Conservation (phyloP, 2,797 vertebrate species). For the Telmatherina bonti region DNA sequence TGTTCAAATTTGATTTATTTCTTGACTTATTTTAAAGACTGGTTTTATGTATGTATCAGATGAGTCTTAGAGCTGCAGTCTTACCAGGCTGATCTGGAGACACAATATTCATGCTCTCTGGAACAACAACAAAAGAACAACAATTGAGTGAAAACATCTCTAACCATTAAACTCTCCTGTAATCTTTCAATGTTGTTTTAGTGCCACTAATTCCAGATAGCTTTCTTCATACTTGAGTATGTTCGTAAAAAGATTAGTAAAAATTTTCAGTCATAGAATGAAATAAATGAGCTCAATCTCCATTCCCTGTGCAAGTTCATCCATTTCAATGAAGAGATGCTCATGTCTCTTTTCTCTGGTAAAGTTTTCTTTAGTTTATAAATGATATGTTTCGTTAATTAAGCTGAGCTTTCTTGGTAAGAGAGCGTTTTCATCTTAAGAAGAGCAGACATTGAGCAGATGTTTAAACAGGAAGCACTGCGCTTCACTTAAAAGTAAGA, state of each 20-base stretch:
- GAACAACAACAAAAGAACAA: constrained; percentile 43
- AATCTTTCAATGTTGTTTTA: too few relatives aligned
- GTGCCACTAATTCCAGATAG: not conserved
- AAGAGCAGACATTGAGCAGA: not conserved
- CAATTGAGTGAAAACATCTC: not conserved
- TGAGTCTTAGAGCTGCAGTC: constrained; percentile 11
- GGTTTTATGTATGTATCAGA: not conserved
- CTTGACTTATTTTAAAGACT: too few relatives aligned
- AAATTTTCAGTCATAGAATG: rapidly evolving
- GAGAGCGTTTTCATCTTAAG: not conserved
- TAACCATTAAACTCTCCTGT: not conserved
- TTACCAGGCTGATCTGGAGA: constrained; percentile 75
- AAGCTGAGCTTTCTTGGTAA: not conserved
- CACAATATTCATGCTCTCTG: constrained; percentile 80
- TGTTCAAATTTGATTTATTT: too few relatives aligned
- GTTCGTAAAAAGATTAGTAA: not conserved
- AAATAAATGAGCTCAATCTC: not conserved
- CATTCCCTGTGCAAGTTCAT: not conserved
- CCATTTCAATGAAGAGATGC: not conserved
- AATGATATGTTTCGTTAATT: not conserved
- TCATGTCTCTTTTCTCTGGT: not conserved
- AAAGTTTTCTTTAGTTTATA: not conserved
- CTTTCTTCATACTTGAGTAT: not conserved
- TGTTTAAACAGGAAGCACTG: not conserved
- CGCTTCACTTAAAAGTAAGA: not conserved